These are phyloP conservation scores for Musca domestica DNA, from an alignment of 1,140 invertebrate species.

Conservation along the genomic window DNA sequence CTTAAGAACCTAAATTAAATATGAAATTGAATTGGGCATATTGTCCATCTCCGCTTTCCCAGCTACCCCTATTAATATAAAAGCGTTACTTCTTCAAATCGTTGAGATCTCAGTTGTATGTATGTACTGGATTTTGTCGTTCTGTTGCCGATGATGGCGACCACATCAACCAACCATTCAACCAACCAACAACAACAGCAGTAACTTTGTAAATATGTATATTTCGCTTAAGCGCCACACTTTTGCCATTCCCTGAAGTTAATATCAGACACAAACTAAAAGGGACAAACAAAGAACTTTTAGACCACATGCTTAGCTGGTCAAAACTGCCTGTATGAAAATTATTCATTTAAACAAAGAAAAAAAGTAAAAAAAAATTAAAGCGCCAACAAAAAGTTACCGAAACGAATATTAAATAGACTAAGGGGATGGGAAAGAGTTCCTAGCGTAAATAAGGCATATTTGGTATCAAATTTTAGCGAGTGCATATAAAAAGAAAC, in stretches of 20 bases:
- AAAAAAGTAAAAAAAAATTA: neutral
- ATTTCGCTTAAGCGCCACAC: conserved; percentile 15
- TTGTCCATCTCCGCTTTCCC: too few relatives aligned
- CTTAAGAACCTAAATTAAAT: too few relatives aligned
- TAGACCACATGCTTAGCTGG: conserved; percentile 14
- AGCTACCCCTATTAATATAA: too few relatives aligned
- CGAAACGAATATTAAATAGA: neutral
- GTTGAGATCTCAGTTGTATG: too few relatives aligned
- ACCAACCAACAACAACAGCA: neutral
- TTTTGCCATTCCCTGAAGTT: neutral
- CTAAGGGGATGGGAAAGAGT: neutral
- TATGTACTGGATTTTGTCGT: too few relatives aligned
- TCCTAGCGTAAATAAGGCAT: too few relatives aligned
- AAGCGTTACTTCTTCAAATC: too few relatives aligned
- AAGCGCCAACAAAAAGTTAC: neutral
- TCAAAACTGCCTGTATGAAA: conserved; percentile 2
- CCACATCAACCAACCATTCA: neutral
- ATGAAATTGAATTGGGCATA: too few relatives aligned
- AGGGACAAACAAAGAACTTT: conserved; percentile 6
- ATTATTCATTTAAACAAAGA: conserved; percentile 3
- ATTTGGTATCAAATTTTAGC: too few relatives aligned
- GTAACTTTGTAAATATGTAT: conserved; percentile 16
- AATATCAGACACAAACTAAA: neutral
- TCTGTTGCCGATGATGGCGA: neutral
- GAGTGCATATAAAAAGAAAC: too few relatives aligned